A percentile compares a stretch with the other conserved stretches of the same genome.
Evolutionary conservation across 2,888 invertebrate species (phyloP).

Genomic region (Drosophila cognata): DNA sequence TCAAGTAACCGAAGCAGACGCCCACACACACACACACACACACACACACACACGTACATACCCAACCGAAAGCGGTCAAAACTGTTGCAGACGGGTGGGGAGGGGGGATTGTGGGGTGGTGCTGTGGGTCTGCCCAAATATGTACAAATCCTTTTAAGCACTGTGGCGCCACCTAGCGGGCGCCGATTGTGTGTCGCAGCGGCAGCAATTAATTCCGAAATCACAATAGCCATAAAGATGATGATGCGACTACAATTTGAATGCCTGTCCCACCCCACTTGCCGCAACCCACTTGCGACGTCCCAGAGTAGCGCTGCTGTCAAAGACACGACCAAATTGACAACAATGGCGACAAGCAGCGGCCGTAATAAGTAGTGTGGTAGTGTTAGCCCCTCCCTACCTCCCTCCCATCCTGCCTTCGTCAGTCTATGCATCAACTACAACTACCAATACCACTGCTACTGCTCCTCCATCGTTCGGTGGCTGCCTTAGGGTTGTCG

Average conservation of each 20-base stretch:
- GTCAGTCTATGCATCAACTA: neutral
- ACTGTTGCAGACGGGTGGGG: conserved; percentile 35
- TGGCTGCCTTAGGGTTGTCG: conserved; percentile 41
- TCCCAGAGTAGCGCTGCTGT: conserved; percentile 49
- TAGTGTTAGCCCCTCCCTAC: conserved; percentile 10
- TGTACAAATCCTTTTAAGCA: conserved; percentile 75
- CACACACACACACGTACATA: neutral
- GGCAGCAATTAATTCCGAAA: conserved; percentile 78
- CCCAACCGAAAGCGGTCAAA: conserved; percentile 22
- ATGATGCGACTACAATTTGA: conserved; percentile 79
- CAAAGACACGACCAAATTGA: conserved; percentile 76
- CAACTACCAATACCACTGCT: neutral
- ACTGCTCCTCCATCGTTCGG: neutral
- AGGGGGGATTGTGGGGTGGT: too few relatives aligned
- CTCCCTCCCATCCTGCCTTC: neutral
- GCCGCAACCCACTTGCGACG: neutral
- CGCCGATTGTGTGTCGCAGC: conserved; percentile 52
- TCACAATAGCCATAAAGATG: conserved; percentile 80
- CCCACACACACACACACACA: conserved; percentile 2
- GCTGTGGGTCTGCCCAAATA: conserved; percentile 20
- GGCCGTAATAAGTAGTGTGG: conserved; percentile 72
- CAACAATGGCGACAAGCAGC: conserved; percentile 79
- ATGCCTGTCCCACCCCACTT: conserved; percentile 37
- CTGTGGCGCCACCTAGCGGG: conserved; percentile 67
- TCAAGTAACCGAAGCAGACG: conserved; percentile 64